Evolutionary conservation across 2,888 invertebrate species (phyloP), one percentile per base, ranked within the genome.

Genomic region (Aradus depressus): DNA sequence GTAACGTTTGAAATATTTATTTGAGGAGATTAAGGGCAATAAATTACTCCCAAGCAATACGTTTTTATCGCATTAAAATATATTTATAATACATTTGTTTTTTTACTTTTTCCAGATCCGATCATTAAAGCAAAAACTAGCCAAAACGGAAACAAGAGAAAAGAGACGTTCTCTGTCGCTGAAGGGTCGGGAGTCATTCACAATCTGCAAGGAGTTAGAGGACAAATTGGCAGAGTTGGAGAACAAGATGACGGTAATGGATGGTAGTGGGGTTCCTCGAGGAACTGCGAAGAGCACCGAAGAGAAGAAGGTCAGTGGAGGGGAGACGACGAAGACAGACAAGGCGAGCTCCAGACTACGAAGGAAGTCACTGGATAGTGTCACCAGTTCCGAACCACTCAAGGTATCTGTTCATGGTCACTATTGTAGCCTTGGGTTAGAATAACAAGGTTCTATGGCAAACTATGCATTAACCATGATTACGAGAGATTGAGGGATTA

Each of bases 191-290:
- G 86, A 88, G 66, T 84, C 84, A 25, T 76, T 86, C 60, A 80
- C 82, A 6, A 75, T 87, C 39, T 81, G 84, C 12, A 86, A 85
- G 66, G 87, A 88, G 66, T 76, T 90, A 16, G 90, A 90, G 66
- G 83, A 84, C 56, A 89, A 89, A 66, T 72, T 89, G 39, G 75
- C 76, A n/a, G 84, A 86, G 64, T 67, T 88, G 53, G 87, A 88
- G 68, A 79, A 75, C 44, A 86, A 85, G 69, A 81, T 87, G 42
- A 73, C 77, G 50, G 73, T 78, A 56, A 66, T 85, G 47, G 84
- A 84, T 63, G 70, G 67, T 70, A 70, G 45, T 70, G 70, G 55
- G 67, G n/a, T n/a, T n/a, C 69, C 75, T 73, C 65, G 64, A 72
- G 41, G 69, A 69, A 16, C 70, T 75, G 47, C 71, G 64, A n/a